Evolutionary conservation across 2,797 vertebrate genomes (phyloP).

Genomic region (Coccyzus lansbergi): DNA sequence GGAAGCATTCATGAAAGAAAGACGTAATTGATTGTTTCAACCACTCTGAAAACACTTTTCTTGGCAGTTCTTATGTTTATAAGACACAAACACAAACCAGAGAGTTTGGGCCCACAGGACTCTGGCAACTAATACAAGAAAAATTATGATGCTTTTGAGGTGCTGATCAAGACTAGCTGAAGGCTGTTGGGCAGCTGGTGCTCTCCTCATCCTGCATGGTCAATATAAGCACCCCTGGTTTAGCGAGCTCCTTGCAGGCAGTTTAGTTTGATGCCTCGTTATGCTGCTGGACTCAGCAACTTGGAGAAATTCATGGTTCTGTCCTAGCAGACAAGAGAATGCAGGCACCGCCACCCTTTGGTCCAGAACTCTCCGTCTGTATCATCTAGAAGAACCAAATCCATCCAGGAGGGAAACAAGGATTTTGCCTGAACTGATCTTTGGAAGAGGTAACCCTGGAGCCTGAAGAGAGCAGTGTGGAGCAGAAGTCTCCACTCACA

Average conservation of each 20-base stretch:
- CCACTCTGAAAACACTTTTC: not conserved
- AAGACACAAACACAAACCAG: not conserved
- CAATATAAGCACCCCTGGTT: not conserved
- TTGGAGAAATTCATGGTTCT: not conserved
- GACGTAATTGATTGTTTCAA: not conserved
- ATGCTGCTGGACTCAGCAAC: not conserved
- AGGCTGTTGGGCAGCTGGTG: not conserved
- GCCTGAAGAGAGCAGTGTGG: not conserved
- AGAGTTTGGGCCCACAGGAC: not conserved
- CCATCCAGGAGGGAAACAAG: not conserved
- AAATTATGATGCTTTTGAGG: not conserved
- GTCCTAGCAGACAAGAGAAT: not conserved
- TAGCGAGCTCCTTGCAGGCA: not conserved
- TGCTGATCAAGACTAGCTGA: not conserved
- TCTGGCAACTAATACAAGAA: not conserved
- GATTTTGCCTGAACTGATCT: not conserved
- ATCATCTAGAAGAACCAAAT: not conserved
- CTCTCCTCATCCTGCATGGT: not conserved
- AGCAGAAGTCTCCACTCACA: not conserved
- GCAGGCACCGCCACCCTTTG: not conserved
- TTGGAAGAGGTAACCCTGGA: not conserved
- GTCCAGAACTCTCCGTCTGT: not conserved
- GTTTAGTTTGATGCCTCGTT: not conserved
- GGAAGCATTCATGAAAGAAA: not conserved
- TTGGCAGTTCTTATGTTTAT: not conserved